These are phyloP conservation scores for Gnathonemus echidnorhynchus DNA, from an alignment of 2,113 vertebrate species.

Conservation along the genomic window DNA sequence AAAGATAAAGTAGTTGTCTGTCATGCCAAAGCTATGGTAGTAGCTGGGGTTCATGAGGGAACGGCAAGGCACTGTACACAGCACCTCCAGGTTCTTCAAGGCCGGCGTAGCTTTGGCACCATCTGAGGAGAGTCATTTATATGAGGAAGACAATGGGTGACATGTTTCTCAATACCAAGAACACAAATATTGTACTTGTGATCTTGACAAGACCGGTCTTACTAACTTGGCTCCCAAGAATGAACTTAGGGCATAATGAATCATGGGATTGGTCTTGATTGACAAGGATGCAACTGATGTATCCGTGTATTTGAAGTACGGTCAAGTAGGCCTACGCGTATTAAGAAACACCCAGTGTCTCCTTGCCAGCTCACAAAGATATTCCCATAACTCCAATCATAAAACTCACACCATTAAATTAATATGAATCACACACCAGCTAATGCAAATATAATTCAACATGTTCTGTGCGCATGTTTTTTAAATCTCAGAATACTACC, in stretches of 20 bases:
- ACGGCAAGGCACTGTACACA: slow-evolving; percentile 71
- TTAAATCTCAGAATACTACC: background rate
- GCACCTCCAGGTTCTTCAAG: slow-evolving; percentile 68
- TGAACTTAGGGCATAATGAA: no score
- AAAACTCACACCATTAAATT: background rate
- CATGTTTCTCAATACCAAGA: no score
- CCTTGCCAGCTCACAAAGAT: background rate
- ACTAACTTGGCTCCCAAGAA: no score
- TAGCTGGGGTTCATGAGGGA: slow-evolving; percentile 83
- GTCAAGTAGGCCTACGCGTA: no score
- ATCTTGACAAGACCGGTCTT: no score
- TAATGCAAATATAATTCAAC: background rate
- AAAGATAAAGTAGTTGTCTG: slow-evolving; percentile 82
- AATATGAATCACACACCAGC: background rate
- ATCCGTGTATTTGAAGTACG: no score
- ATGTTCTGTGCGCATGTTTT: background rate
- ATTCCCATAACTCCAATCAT: background rate
- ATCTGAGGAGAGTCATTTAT: slow-evolving; percentile 29
- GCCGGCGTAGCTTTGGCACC: slow-evolving; percentile 40
- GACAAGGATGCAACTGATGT: no score
- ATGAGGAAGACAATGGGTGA: background rate
- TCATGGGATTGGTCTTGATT: no score
- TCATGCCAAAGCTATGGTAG: slow-evolving; percentile 89
- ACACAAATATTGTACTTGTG: no score
- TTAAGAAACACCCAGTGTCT: background rate